Conservation (phyloP, 2,797 vertebrate genomes). For the Diplodus sargus region DNA sequence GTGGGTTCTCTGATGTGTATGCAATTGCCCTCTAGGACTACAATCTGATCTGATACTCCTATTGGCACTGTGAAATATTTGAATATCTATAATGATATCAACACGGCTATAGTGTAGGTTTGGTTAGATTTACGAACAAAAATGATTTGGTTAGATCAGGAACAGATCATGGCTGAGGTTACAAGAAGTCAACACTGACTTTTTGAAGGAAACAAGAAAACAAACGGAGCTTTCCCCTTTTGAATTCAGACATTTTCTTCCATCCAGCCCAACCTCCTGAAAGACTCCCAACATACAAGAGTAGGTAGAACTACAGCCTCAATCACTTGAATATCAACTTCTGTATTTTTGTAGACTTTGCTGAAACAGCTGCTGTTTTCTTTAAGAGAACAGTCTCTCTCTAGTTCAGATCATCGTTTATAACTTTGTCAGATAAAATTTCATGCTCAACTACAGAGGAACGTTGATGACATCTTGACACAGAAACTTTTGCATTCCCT, state of each 20-base stretch:
- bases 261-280: background rate
- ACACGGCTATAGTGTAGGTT: background rate
- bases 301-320: background rate
- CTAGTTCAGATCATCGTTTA: background rate
- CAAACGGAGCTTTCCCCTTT: background rate
- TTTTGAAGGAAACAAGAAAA: background rate
- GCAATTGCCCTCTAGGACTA: background rate
- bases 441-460: background rate
- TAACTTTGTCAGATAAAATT: conserved; percentile 4
- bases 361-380: background rate
- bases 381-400: background rate
- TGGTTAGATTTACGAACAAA: background rate
- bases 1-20: background rate
- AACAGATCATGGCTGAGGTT: background rate
- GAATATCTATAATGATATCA: too few relatives aligned
- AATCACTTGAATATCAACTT: background rate
- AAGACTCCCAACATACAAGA: background rate
- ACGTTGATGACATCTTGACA: background rate
- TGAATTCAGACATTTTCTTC: background rate
- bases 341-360: background rate
- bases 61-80: background rate
- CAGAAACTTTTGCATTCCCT: conserved; percentile 2
- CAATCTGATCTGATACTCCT: too few relatives aligned
- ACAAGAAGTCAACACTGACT: background rate
- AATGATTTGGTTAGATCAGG: background rate